A percentile compares a stretch with the other conserved stretches of the same genome.
Conservation (phyloP, 1,140 invertebrate species). For the Eumaeus atala region DNA sequence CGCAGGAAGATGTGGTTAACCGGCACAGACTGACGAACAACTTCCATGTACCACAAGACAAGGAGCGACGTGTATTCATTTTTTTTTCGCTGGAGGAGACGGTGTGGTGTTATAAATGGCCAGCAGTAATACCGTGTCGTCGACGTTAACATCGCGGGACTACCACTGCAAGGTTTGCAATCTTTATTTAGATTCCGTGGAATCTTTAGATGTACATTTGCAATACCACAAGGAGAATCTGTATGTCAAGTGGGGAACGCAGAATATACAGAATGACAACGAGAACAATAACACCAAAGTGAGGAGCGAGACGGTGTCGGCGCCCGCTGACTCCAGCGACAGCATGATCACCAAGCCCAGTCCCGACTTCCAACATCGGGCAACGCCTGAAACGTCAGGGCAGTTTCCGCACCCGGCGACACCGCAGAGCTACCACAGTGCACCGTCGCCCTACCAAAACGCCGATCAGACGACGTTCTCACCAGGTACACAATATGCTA, state of each 20-base stretch:
- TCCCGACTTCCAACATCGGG: constrained; percentile 74
- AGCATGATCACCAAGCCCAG: constrained; percentile 75
- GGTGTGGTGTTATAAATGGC: constrained; percentile 71
- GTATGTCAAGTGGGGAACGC: constrained; percentile 83
- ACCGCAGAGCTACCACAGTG: constrained; percentile 77
- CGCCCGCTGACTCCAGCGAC: constrained; percentile 78
- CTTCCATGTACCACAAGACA: constrained; percentile 58
- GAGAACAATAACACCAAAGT: constrained; percentile 81
- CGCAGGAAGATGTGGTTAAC: constrained; percentile 43
- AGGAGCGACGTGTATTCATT: constrained; percentile 60
- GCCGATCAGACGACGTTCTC: constrained; percentile 75
- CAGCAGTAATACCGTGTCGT: constrained; percentile 71
- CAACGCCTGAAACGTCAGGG: constrained; percentile 72
- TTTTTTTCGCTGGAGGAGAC: constrained; percentile 70
- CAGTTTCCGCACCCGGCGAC: constrained; percentile 76
- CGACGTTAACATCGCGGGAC: constrained; percentile 68
- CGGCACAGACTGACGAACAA: constrained; percentile 50
- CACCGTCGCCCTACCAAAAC: constrained; percentile 76
- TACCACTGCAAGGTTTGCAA: constrained; percentile 84
- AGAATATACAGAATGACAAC: constrained; percentile 75
- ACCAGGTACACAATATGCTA: constrained; percentile 64
- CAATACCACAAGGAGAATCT: constrained; percentile 86
- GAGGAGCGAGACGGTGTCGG: constrained; percentile 71
- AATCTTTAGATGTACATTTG: constrained; percentile 85
- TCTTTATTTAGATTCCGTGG: constrained; percentile 81